Evolutionary conservation across 2,113 vertebrate genomes (phyloP), one percentile per base, ranked within the genome.

Genomic region (Onychorhynchus coronatus): DNA sequence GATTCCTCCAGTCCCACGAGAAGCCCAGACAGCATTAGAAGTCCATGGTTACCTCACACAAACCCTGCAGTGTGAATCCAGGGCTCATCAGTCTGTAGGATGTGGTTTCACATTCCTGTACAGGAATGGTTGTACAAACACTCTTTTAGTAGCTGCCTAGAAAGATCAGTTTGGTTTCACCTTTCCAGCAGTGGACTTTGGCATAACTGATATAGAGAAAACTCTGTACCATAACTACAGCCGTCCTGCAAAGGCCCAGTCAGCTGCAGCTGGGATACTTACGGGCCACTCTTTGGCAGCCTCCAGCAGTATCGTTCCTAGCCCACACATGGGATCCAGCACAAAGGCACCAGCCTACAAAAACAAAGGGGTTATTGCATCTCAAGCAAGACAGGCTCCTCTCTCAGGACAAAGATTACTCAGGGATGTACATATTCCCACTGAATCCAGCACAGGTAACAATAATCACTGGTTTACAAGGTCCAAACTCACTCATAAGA

Each of bases 281-380:
- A 99, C 99, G 18, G 98, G 97, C 97, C 98, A 98, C 81, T 99
- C 99, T 52, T 98, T 98, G 62, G 99, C 99, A 94, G 99, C 99
- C 97, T 99, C 99, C 87, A 99, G 90, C 76, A 99, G 97, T 66
- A 99, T 98, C 2, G 98, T 99, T 95, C 99, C 99, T 17, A 99
- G 98, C 31, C 99, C 99, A 96, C 99, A 99, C 99, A 99, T 99
- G 14, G 99, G 99, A 97, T 99, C 99, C 66, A 99, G 95, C 74
- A 99, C 98, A 92, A 98, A 88, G 53, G 95, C 97, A 84, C 98
- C 98, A 27, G 97, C 97, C 99, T 99, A 72, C 5, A 97, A 68
- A 95, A 66, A 89, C 12, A 83, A 74, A 91, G 33, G 11, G 0
- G 2, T 66, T 89, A 85, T 5, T 65, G 49, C 50, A 68, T 44